Evolutionary conservation across 2,113 vertebrate species (phyloP).

Genomic region (Gnathonemus echidnorhynchus): DNA sequence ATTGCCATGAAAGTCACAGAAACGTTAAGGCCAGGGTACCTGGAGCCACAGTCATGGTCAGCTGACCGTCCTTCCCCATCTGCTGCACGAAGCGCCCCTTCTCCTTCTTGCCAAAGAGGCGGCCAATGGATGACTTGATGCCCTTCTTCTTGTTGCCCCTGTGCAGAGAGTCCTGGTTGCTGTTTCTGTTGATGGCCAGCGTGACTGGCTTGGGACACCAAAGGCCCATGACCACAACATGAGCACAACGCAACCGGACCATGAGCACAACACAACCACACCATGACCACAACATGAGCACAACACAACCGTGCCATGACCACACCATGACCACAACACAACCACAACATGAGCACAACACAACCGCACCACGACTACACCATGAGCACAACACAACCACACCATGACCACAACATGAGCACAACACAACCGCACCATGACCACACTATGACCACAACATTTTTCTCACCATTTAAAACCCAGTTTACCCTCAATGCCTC

Average conservation of each 20-base stretch:
- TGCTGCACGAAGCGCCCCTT: constrained; percentile 76
- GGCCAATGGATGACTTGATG: constrained; percentile 91
- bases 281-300: not conserved
- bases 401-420: not conserved
- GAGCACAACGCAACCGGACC: not conserved
- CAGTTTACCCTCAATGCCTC: not conserved
- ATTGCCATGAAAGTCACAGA: not conserved
- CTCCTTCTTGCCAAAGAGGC: constrained; percentile 93
- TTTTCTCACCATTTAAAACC: not conserved
- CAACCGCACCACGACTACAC: too few relatives aligned
- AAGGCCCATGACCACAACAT: not conserved
- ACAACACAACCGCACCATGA: not conserved
- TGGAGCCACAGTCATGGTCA: constrained; percentile 60
- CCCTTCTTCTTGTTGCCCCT: constrained; percentile 88
- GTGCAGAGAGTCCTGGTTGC: constrained; percentile 69
- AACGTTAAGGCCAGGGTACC: constrained; percentile 39
- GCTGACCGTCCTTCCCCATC: constrained; percentile 70
- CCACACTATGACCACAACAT: not conserved
- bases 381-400: not conserved
- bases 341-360: too few relatives aligned
- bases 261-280: not conserved
- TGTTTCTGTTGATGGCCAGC: constrained; percentile 55
- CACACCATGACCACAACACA: not conserved
- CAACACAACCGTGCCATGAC: not conserved
- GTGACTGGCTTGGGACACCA: not conserved